A percentile compares a stretch with the other conserved stretches of the same genome.
Evolutionary conservation across 2,113 vertebrate species (phyloP).

Genomic region (Stigmatopora argus): DNA sequence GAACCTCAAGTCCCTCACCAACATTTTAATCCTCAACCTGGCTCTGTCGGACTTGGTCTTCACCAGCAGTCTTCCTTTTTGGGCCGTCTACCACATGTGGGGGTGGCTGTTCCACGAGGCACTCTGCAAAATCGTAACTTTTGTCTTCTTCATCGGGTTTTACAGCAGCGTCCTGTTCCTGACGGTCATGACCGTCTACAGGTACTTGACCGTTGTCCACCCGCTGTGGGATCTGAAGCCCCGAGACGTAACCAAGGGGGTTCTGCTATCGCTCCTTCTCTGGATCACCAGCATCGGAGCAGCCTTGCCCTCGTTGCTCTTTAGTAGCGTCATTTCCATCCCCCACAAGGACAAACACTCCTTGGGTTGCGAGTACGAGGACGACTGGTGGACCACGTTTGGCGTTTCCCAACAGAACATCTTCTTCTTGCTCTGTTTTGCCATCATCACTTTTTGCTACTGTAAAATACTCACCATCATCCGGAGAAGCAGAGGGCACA

Average conservation of each 20-base stretch:
- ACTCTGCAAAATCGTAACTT: constrained; percentile 75
- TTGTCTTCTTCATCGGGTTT: constrained; percentile 80
- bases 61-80: constrained; percentile 79
- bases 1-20: constrained; percentile 79
- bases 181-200: constrained; percentile 80
- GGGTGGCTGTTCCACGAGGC: constrained; percentile 77
- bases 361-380: constrained; percentile 57
- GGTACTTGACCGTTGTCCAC: constrained; percentile 77
- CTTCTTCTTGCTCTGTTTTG: constrained; percentile 76
- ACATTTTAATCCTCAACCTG: constrained; percentile 86
- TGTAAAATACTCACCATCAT: constrained; percentile 74
- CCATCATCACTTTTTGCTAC: constrained; percentile 78
- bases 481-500: constrained; percentile 65
- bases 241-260: constrained; percentile 29
- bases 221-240: constrained; percentile 64
- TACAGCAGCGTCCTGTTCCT: constrained; percentile 84
- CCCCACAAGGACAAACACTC: constrained; percentile 11
- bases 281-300: constrained; percentile 74
- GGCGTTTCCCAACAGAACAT: constrained; percentile 52
- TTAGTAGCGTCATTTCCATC: constrained; percentile 31
- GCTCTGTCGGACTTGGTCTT: constrained; percentile 83
- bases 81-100: constrained; percentile 65
- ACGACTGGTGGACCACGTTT: constrained; percentile 29
- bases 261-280: constrained; percentile 53
- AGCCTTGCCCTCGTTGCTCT: constrained; percentile 72